Evolutionary conservation across 2,797 vertebrate genomes (phyloP).

Genomic region (Ceryle rudis): DNA sequence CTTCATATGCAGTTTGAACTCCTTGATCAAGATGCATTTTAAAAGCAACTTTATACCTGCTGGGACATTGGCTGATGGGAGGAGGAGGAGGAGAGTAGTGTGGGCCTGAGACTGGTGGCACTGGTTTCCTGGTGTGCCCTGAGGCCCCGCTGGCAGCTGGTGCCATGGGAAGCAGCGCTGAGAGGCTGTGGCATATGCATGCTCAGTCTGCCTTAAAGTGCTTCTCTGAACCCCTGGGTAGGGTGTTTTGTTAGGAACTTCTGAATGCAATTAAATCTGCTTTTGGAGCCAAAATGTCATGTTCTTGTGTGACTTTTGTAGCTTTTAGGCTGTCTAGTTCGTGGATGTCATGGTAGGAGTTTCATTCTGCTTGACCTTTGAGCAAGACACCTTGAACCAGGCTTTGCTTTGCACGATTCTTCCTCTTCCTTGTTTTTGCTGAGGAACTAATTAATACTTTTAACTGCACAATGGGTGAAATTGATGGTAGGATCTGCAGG

Average conservation of each 20-base stretch:
- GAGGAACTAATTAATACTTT: neutral
- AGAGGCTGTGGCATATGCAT: neutral
- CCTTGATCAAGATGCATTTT: neutral
- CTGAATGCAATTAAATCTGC: fast-evolving
- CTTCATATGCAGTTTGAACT: neutral
- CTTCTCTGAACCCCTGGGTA: neutral
- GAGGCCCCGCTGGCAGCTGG: neutral
- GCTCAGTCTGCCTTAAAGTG: neutral
- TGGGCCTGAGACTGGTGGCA: neutral
- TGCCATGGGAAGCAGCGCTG: neutral
- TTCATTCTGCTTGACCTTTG: neutral
- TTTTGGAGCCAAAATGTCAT: neutral
- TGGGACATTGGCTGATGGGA: neutral
- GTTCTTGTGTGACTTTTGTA: neutral
- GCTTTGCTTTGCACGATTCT: neutral
- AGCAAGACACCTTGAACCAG: neutral
- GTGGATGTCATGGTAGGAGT: neutral
- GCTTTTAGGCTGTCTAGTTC: neutral
- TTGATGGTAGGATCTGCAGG: neutral
- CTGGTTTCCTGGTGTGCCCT: neutral
- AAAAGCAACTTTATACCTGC: fast-evolving
- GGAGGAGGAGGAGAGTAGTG: neutral
- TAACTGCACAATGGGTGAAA: neutral
- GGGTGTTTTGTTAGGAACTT: neutral
- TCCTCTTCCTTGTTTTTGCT: neutral